Percentiles rank a stretch among this genome's conserved stretches.
Conservation (phyloP, 2,888 invertebrate species). For the Macaria liturata region DNA sequence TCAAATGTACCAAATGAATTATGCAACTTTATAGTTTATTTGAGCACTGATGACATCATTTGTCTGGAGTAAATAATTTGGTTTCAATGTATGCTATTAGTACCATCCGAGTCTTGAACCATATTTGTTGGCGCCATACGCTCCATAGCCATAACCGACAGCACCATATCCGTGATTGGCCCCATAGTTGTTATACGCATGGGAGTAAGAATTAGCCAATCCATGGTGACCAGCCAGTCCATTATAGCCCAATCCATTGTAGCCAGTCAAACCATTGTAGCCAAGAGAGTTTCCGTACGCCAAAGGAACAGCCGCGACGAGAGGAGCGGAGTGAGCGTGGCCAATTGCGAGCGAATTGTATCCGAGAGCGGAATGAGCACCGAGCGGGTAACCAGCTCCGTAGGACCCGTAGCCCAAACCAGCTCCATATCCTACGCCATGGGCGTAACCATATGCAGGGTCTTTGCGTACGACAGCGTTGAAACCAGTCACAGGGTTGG, state of each 20-base stretch:
- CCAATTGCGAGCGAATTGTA: constrained; percentile 8
- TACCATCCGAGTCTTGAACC: constrained; percentile 16
- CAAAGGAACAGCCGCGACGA: constrained; percentile 7
- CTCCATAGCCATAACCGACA: constrained; percentile 29
- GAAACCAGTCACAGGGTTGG: constrained; percentile 73
- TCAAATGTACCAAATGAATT: too few relatives aligned
- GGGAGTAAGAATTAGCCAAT: constrained; percentile 10
- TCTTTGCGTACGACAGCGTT: constrained; percentile 76
- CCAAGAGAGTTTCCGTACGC: constrained; percentile 13
- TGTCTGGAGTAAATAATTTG: too few relatives aligned
- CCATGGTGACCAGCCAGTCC: constrained; percentile 14
- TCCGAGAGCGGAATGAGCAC: constrained; percentile 10
- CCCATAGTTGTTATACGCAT: constrained; percentile 17
- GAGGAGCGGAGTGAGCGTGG: constrained; percentile 7
- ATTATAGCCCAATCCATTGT: constrained; percentile 8
- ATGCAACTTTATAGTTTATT: too few relatives aligned
- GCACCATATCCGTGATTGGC: constrained; percentile 18
- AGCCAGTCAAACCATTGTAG: constrained; percentile 9
- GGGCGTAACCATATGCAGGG: constrained; percentile 35
- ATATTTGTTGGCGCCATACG: constrained; percentile 17
- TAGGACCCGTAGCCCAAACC: constrained; percentile 3
- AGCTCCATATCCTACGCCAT: constrained; percentile 7
- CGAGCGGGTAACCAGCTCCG: constrained; percentile 10
- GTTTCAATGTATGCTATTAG: neutral
- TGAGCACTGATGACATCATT: too few relatives aligned